Evolutionary conservation across 2,113 vertebrate species (phyloP).

Genomic region (Notothenia rossii): DNA sequence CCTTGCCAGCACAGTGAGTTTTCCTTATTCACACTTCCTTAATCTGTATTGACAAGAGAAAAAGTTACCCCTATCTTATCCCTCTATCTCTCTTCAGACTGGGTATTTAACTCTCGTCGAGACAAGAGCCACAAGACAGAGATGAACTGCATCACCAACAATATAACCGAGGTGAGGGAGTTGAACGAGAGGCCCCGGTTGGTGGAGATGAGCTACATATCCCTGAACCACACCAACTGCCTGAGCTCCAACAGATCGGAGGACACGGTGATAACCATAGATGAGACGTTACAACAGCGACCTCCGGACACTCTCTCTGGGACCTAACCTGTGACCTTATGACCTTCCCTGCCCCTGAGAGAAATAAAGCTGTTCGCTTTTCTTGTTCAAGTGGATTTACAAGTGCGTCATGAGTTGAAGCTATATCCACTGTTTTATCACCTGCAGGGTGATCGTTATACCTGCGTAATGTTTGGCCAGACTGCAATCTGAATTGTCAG

Average conservation of each 20-base stretch:
- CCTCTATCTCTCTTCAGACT: conserved; percentile 79
- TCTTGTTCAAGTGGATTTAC: conserved; percentile 55
- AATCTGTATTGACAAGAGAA: too few relatives aligned
- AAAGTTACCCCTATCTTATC: neutral
- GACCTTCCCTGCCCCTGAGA: conserved; percentile 5
- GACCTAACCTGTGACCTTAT: conserved; percentile 57
- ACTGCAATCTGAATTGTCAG: neutral
- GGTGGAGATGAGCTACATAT: conserved; percentile 69
- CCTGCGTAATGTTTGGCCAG: conserved; percentile 27
- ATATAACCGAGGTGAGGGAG: conserved; percentile 79
- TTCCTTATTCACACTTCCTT: neutral
- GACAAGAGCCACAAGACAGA: conserved; percentile 83
- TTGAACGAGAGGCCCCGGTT: conserved; percentile 58
- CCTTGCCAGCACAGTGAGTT: neutral
- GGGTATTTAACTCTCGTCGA: conserved; percentile 83
- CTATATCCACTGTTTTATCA: conserved; percentile 47
- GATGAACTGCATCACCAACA: conserved; percentile 87
- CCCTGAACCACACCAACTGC: conserved; percentile 65
- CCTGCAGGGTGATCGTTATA: conserved; percentile 26
- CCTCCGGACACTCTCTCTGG: conserved; percentile 79
- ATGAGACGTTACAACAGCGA: conserved; percentile 77
- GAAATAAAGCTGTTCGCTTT: conserved; percentile 40
- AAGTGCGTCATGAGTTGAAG: conserved; percentile 46
- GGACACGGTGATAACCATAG: conserved; percentile 84
- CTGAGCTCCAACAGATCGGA: conserved; percentile 59